phyloP scores from a whole-genome alignment of 30 jellyfish, hydroid and myxozoan species.

The Hydractinia symbiolongicarpus region DNA sequence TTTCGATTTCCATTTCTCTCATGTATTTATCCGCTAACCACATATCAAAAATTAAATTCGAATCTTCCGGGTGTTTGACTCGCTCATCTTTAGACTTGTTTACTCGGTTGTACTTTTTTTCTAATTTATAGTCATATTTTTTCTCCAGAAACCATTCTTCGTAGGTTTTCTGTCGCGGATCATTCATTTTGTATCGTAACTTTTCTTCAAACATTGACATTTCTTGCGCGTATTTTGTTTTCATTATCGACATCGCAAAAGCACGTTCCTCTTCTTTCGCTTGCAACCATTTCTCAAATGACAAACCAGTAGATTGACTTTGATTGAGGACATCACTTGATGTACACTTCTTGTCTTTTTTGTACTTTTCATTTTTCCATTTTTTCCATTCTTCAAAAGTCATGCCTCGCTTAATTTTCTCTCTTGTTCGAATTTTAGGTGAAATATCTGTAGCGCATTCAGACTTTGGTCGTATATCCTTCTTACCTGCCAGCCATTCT shows the following conservation, averaged over 20 bases:
- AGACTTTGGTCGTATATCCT: neutral
- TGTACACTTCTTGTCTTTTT: neutral
- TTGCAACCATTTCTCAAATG: conserved; percentile 19
- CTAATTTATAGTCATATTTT: neutral
- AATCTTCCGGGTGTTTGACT: conserved; percentile 7
- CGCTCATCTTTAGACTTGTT: neutral
- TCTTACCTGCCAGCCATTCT: conserved; percentile 8
- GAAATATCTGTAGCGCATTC: neutral
- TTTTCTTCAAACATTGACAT: neutral
- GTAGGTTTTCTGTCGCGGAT: conserved; percentile 15
- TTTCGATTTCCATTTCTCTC: conserved; percentile 11
- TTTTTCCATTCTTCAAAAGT: conserved; percentile 19
- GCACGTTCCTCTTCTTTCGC: neutral
- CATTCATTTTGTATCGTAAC: neutral
- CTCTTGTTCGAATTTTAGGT: neutral
- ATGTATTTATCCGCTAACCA: conserved; percentile 16
- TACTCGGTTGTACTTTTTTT: neutral
- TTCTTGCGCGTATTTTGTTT: neutral
- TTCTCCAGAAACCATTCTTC: conserved; percentile 24
- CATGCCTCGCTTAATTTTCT: conserved; percentile 3
- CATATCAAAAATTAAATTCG: conserved; percentile 14
- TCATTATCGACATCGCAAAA: neutral
- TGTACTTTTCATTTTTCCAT: neutral
- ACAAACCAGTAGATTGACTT: neutral
- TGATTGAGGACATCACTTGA: neutral